phyloP scores from a whole-genome alignment of 2,888 invertebrate genomes.

The Hartigia nigra region DNA sequence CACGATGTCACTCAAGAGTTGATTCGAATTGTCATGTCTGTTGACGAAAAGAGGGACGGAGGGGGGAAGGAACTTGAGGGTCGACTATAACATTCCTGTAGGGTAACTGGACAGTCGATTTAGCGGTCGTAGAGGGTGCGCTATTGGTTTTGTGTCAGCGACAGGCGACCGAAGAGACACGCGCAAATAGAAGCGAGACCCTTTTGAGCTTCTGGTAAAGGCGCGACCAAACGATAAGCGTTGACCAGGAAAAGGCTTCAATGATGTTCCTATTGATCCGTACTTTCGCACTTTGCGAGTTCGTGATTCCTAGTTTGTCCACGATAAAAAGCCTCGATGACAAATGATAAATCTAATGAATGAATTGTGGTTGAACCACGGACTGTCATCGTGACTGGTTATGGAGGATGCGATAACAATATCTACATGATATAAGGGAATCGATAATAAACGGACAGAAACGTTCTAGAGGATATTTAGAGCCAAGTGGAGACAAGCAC shows the following conservation, averaged over 20 bases:
- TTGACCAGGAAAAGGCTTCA: neutral
- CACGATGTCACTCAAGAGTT: neutral
- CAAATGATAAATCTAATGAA: neutral
- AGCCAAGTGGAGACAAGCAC: slow-evolving; percentile 12
- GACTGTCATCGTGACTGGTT: neutral
- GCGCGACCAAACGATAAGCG: neutral
- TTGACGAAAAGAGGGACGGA: neutral
- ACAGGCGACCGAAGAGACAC: neutral
- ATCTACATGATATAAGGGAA: neutral
- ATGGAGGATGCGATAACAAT: neutral
- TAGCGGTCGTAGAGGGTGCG: neutral
- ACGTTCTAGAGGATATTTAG: neutral
- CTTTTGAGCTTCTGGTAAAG: neutral
- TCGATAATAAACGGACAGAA: neutral
- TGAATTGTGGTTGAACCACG: neutral
- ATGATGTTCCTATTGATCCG: neutral
- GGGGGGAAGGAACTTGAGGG: neutral
- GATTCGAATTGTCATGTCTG: neutral
- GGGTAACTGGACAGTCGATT: neutral
- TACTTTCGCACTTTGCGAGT: neutral
- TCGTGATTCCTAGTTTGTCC: neutral
- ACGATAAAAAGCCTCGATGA: neutral
- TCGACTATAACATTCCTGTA: neutral
- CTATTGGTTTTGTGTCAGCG: neutral
- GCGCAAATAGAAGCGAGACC: neutral